Base-by-base conservation (phyloP, 2,113 vertebrate species). In the Mirza zaza region DNA sequence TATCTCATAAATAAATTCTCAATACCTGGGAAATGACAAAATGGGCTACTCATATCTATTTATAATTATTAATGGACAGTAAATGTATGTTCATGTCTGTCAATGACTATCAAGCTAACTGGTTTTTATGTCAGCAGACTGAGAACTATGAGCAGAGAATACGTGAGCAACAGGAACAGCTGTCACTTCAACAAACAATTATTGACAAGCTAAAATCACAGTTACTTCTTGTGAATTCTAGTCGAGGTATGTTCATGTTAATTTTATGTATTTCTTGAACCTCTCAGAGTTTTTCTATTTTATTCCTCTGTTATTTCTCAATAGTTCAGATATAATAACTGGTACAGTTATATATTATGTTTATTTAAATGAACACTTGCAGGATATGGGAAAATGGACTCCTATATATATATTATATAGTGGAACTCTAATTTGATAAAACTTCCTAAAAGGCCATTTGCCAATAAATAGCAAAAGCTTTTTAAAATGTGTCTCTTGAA, bases 81-180 rank as follows among this genome's bases (percentile, higher is more conserved):
- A 91, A 92, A 81, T 90, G 10, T 95, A 61, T 94, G 25, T 92
- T 90, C 39, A 27, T 92, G 20, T 94, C 65, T 98, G 70, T 95
- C 81, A 80, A 34, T 94, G 80, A 92, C 50, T 82, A 96, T 25
- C 84, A 91, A 91, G 76, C 96, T 98, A 98, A 98, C 98, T 98
- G 93, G 93, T 92, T 97, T 98, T 98, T 97, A 67, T 98, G 96
- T 98, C 98, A 99, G 97, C 99, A 99, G 99, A 99, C 99, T 94
- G 99, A 99, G 97, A 98, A 98, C 98, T 99, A 99, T 99, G 98
- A 99, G 96, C 98, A 98, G 96, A 99, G 99, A 99, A 99, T 99
- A 98, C 98, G 98, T 96, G 98, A 99, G 96, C 99, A 99, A 98
- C 98, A 99, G 96, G 98, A 99, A 98, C 99, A 99, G 98, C 99